Conservation (phyloP, 2,113 vertebrate genomes). For the Podocnemis expansa region DNA sequence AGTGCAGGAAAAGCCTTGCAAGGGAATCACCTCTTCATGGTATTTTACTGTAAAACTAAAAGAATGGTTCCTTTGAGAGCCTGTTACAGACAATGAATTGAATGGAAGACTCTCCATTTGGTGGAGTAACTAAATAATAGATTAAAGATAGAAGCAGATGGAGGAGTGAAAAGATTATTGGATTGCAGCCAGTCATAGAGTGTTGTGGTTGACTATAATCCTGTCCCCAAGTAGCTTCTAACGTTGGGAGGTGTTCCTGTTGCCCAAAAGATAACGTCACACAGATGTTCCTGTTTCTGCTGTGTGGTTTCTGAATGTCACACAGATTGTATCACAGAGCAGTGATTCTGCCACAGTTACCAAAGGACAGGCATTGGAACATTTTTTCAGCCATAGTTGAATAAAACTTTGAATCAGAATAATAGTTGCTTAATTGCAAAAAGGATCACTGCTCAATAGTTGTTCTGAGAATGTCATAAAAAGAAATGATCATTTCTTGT, state of each 20-base stretch:
- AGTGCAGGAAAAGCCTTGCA: background rate
- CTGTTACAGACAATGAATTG: background rate
- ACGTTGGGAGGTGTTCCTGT: slow-evolving; percentile 15
- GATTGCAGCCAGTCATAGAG: slow-evolving; percentile 34
- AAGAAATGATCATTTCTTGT: background rate
- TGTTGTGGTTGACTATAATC: slow-evolving; percentile 51
- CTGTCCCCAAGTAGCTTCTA: slow-evolving; percentile 23
- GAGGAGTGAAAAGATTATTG: slow-evolving; percentile 64
- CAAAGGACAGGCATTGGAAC: background rate
- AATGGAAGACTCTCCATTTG: background rate
- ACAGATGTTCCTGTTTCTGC: background rate
- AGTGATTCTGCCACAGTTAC: background rate
- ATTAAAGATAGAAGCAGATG: slow-evolving; percentile 59
- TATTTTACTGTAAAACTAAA: background rate
- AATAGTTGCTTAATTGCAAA: background rate
- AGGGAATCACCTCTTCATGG: background rate
- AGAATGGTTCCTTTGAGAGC: background rate
- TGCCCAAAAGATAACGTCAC: slow-evolving; percentile 51
- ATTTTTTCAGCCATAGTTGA: background rate
- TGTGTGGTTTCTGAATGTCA: slow-evolving; percentile 24
- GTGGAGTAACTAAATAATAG: slow-evolving; percentile 6
- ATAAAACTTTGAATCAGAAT: background rate
- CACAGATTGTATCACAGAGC: fast-evolving
- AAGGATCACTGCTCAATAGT: background rate
- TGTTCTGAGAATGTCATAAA: background rate